These are phyloP conservation scores for Tenthredo scrophulariae DNA, from an alignment of 2,888 invertebrate species.

Conservation along the genomic window DNA sequence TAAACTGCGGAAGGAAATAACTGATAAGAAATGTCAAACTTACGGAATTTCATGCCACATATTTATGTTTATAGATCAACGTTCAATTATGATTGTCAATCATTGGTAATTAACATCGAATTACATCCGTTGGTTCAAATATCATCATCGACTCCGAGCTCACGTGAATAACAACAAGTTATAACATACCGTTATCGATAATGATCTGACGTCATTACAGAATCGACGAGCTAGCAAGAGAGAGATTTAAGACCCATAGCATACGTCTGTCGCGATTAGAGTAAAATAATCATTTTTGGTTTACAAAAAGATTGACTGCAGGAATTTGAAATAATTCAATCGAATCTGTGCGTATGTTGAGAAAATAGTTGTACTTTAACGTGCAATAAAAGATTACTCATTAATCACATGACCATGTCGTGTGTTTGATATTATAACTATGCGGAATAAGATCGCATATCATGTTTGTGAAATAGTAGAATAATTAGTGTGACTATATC, in stretches of 20 bases:
- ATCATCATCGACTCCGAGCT: background rate
- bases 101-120: background rate
- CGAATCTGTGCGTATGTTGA: background rate
- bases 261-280: background rate
- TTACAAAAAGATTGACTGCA: background rate
- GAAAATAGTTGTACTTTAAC: background rate
- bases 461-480: background rate
- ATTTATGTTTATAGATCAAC: background rate
- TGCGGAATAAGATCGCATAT: conserved; percentile 12
- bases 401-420: background rate
- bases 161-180: background rate
- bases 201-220: background rate
- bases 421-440: conserved; percentile 8
- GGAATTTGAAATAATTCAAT: background rate
- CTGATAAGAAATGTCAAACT: background rate
- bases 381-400: background rate
- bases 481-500: conserved; percentile 8
- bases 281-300: background rate
- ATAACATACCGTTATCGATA: background rate
- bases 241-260: too few relatives aligned
- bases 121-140: background rate
- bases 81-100: background rate
- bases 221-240: background rate
- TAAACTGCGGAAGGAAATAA: background rate
- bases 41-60: background rate